These are phyloP conservation scores for Sycophaga agraensis DNA, from an alignment of 1,140 invertebrate genomes.

Conservation along the genomic window DNA sequence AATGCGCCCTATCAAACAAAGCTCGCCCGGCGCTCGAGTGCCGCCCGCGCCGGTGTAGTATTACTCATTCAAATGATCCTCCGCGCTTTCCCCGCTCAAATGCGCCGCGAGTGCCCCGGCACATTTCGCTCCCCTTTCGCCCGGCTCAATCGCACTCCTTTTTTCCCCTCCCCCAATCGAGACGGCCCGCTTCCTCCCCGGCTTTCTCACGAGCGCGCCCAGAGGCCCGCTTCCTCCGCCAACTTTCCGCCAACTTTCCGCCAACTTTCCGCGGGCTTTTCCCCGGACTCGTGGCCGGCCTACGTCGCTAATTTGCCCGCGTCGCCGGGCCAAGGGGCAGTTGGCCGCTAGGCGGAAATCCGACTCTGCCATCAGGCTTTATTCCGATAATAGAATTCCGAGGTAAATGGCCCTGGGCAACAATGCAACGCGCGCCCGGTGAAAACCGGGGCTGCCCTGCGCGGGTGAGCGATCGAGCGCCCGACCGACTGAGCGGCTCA, in stretches of 20 bases:
- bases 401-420: conserved; percentile 2
- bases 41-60: conserved; percentile 57
- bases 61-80: conserved; percentile 61
- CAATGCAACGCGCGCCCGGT: background rate
- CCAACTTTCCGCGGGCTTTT: too few species aligned
- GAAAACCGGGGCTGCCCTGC: conserved; percentile 13
- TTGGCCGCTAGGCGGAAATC: conserved; percentile 5
- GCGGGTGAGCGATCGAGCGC: conserved; percentile 5
- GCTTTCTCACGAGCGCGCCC: conserved; percentile 11
- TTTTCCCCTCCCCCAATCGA: conserved; percentile 14
- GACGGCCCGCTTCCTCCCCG: conserved; percentile 21
- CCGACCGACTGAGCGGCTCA: too few species aligned
- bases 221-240: conserved; percentile 32
- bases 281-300: too few species aligned
- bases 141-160: too few species aligned
- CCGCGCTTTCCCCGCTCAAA: too few species aligned
- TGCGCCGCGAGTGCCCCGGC: background rate
- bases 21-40: conserved; percentile 42
- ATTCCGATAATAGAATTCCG: conserved; percentile 14
- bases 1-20: conserved; percentile 57
- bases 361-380: background rate
- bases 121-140: background rate
- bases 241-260: too few species aligned
- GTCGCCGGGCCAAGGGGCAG: too few species aligned
- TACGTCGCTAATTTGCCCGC: too few species aligned